Evolutionary conservation across 2,888 invertebrate species (phyloP), one percentile per base, ranked within the genome.

Genomic region (Galerucella calmariensis): DNA sequence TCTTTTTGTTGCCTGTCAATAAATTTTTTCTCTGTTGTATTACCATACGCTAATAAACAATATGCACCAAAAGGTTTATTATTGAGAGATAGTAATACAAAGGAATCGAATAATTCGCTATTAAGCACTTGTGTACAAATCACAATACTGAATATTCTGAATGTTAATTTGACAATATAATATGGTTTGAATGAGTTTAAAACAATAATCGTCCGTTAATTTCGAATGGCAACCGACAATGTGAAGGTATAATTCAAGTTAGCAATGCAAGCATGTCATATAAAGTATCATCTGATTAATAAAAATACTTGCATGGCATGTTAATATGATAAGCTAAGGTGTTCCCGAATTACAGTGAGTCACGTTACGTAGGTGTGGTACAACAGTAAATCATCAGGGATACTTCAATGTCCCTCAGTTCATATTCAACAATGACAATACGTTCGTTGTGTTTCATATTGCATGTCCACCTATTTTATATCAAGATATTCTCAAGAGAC

Each of bases 311-410:
- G 71, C 71, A 71, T 67, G 56, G 70, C 74, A 74, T 74, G 74
- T 67, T 74, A 58, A 71, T 74, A 74, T 71, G 74, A 74, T 70
- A 67, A 74, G 63, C 69, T 35, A 67, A 74, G 74, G 74, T 74
- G 74, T 74, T 71, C 74, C 74, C 69, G 74, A 81, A 81, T 80
- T 80, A 76, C 75, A 76, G 77, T 77, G 77, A 80, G 82, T 82
- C 82, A 82, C 82, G 82, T 80, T 75, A 81, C 61, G 69, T 78
- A 79, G 81, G 82, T 76, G 81, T 76, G 81, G 80, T 79, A 75
- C 75, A 71, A 79, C 68, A 75, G 77, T 79, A 75, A 74, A 73
- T 76, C 80, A 78, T 77, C 76, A 74, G 80, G 79, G 76, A 79
- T 77, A 75, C 62, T 70, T 67, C 56, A 69, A 63, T 51, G 67